Evolutionary conservation across 2,888 invertebrate genomes (phyloP), one percentile per base, ranked within the genome.

Genomic region (Magallana nippona): DNA sequence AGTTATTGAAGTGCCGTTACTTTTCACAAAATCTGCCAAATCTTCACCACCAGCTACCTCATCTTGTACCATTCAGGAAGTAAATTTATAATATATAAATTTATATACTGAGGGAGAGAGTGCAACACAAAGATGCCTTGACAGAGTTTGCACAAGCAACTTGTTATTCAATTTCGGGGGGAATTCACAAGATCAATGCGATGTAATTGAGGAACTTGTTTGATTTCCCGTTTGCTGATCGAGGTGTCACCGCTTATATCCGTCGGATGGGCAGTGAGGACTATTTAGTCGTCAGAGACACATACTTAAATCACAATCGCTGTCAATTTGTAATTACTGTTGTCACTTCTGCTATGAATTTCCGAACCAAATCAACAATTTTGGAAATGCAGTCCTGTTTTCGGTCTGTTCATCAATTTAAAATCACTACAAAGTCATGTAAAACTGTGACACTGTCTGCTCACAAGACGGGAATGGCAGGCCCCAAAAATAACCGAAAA

Each of bases 241-340:
- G 71, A 71, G 71, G 71, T 71, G 71, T 71, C 71, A 71, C 27
- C 27, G 27, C 71, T 27, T 10, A 71, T 27, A 71, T 71, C 71
- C 71, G 27, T 71, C 15, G 71, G 71, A 71, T 71, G 71, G 27
- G 27, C 71, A 15, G 71, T 15, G 32, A 71, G 71, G 32, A 27
- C 71, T 71, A 71, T 27, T 71, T 71, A 71, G 71, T 32, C 71
- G 27, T 71, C 27, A 71, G 27, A 71, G 71, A 71, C 71, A 71
- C 71, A 71, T 71, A 71, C 22, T 71, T 71, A 71, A 71, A 71
- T 71, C 71, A 71, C 71, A 71, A 71, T 71, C 71, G 71, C 71
- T 71, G 71, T 71, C 71, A 71, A 71, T 71, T 71, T 32, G 13
- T 71, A 71, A 71, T 71, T 71, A 71, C 71, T 27, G 27, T 22